Evolutionary conservation across 2,113 vertebrate genomes (phyloP), one percentile per base, ranked within the genome.

Genomic region (Elanoides forficatus): DNA sequence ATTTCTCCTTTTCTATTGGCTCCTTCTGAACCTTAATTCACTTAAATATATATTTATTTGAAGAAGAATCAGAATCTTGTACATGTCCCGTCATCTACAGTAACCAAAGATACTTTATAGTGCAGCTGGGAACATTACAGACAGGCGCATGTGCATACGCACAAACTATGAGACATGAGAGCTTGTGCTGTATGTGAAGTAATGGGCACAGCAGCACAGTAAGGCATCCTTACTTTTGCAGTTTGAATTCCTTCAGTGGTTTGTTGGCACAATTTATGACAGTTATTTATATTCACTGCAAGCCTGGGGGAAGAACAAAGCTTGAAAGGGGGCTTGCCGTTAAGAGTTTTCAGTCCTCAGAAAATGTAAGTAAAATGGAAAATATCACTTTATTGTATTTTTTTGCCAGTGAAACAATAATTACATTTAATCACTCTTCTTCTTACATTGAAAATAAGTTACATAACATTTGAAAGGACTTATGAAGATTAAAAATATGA

Each of bases 91-190:
- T 60, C 66, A 47, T 60, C n/a, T 60, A 8, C 6, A 74, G 18
- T 14, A 91, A 55, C 13, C 4, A 43, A 50, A 75, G 48, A n/a
- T 56, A 34, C 3, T 90, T 82, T 87, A 32, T 10, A 36, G 23
- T 4, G 15, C 23, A 55, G 23, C 17, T 74, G 74, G 71, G 70
- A 45, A 27, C 16, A 29, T 34, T 52, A 13, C 8, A 82, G 36
- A 19, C 0, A 0, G 18, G 50, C 1, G 2, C 2, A 2, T 1
- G 2, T 1, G 2, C n/a, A 27, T 29, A 55, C 0, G 1, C 1
- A 5, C 40, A 23, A 17, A 3, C 16, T 4, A 0, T 20, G 38
- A 58, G 50, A 52, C 25, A 43, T 19, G 12, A 78, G 60, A 55
- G 14, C 26, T 94, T 67, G 68, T 66, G 42, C 45, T 90, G 7